A percentile compares a stretch with the other conserved stretches of the same genome.
phyloP scores from a whole-genome alignment of 2,797 vertebrate genomes.

The Scolopax rusticola region DNA sequence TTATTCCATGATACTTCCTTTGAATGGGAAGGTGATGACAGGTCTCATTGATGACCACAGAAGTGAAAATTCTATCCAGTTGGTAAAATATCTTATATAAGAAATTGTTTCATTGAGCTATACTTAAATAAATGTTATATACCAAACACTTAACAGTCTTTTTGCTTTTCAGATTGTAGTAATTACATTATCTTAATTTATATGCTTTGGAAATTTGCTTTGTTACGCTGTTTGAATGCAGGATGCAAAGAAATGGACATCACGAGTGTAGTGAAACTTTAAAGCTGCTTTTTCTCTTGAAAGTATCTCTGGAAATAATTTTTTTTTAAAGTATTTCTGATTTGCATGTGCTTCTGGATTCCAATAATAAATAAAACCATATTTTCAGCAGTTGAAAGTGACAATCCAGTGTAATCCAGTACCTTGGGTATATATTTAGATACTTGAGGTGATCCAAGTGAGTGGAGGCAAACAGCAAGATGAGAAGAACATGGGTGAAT shows the following conservation, averaged over 20 bases:
- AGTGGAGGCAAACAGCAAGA: not conserved
- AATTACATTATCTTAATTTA: accelerated
- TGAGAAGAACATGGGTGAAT: not conserved
- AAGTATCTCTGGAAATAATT: not conserved
- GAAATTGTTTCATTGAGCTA: not conserved
- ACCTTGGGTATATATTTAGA: not conserved
- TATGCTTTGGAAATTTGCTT: accelerated
- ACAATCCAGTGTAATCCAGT: not conserved
- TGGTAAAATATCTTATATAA: not conserved
- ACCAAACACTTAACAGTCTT: not conserved
- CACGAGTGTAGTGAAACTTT: not conserved
- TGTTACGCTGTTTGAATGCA: not conserved
- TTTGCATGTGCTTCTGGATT: not conserved
- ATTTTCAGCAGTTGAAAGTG: not conserved
- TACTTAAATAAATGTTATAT: accelerated
- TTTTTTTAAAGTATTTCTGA: not conserved
- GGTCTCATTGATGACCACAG: not conserved
- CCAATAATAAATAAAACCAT: not conserved
- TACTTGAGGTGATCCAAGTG: not conserved
- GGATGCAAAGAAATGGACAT: not conserved
- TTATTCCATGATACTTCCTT: not conserved
- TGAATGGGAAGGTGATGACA: not conserved
- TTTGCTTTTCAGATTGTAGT: not conserved
- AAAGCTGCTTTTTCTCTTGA: not conserved
- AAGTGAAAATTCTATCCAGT: not conserved